Conservation (phyloP, 2,797 vertebrate genomes). For the Myotis myotis region DNA sequence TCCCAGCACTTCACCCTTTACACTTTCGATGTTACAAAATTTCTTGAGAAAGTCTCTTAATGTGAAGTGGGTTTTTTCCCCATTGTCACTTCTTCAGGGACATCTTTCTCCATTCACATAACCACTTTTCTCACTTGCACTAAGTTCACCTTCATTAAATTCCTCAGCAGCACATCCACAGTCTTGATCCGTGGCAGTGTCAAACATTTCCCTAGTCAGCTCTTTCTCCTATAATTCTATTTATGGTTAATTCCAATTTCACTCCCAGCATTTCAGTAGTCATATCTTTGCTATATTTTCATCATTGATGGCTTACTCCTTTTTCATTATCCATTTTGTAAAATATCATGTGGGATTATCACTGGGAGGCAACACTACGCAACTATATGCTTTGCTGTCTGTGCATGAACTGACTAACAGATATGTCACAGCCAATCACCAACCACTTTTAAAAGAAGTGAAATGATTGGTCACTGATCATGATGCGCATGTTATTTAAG, state of each 20-base stretch:
- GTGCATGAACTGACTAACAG: background rate
- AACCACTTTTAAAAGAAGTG: constrained; percentile 32
- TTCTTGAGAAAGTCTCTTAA: background rate
- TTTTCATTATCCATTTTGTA: background rate
- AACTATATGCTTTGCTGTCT: background rate
- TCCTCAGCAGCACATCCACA: background rate
- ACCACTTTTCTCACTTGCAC: background rate
- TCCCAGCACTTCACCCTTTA: background rate
- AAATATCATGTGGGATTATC: background rate
- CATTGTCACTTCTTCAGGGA: background rate
- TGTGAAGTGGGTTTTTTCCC: background rate
- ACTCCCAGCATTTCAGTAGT: background rate
- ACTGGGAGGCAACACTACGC: background rate
- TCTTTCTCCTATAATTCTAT: background rate
- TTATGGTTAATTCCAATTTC: background rate
- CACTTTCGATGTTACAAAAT: background rate
- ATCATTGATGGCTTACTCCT: background rate
- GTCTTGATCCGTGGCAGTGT: background rate
- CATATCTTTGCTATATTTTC: background rate
- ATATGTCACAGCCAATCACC: background rate
- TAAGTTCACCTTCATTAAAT: background rate
- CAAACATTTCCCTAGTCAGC: background rate
- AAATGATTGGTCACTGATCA: background rate
- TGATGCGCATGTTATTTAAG: background rate
- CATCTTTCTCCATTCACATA: background rate